Conservation (phyloP, 2,797 vertebrate species). For the Bufotes viridis region DNA sequence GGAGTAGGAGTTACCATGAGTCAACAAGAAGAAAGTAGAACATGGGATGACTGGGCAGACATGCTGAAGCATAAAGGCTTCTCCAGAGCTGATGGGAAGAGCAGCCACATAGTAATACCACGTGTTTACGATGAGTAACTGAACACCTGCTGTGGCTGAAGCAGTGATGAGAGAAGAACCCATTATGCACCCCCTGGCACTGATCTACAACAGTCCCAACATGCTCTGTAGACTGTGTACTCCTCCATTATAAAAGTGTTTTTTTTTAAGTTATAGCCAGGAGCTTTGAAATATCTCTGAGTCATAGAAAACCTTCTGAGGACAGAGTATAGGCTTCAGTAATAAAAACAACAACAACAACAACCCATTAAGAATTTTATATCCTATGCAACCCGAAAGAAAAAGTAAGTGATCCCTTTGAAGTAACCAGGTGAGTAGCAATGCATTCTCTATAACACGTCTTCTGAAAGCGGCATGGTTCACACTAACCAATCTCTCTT, state of each 20-base stretch:
- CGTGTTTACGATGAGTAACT: constrained; percentile 44
- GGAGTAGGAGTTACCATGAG: constrained; percentile 37
- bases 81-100: constrained; percentile 8
- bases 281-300: not conserved
- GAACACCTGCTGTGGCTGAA: constrained; percentile 48
- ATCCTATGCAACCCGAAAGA: no score
- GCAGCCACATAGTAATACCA: constrained; percentile 1
- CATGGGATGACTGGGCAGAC: constrained; percentile 18
- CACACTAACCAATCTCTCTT: no score
- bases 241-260: not conserved
- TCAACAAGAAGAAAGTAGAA: constrained; percentile 34
- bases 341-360: not conserved
- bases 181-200: constrained; percentile 20
- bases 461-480: no score
- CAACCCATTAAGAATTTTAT: no score
- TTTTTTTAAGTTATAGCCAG: not conserved
- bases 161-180: constrained; percentile 15
- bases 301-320: not conserved
- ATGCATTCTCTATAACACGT: no score
- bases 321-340: not conserved
- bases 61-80: not conserved
- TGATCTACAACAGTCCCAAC: constrained; percentile 30
- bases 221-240: not conserved
- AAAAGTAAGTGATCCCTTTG: no score
- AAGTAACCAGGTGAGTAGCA: no score